Evolutionary conservation across 2,797 vertebrate genomes (phyloP), one percentile per base, ranked within the genome.

Genomic region (Arrhamphus sclerolepis): DNA sequence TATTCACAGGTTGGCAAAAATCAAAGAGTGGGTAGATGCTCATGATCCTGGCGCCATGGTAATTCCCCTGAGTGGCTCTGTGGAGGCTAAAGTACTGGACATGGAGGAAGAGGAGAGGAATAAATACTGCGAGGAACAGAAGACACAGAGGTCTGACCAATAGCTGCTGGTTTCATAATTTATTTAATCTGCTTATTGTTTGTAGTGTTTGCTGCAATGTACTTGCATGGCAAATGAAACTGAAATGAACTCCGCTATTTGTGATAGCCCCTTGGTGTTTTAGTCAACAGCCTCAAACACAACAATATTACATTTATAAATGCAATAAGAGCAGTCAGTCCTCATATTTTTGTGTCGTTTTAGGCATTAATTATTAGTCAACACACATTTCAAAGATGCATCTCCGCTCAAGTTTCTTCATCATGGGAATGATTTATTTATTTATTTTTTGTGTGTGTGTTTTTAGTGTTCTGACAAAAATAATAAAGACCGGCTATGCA

Each of bases 21-120:
- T 99, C 93, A 99, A 98, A 93, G 97, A 99, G 92, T 99, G 98
- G 98, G 95, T 99, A 83, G 97, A 99, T 72, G 92, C 92, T 87
- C 93, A 96, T 78, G 98, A 99, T 91, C 96, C 96, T 31, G 95
- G 96, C 16, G 93, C 98, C 53, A 80, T 98, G 92, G 96, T 99
- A 87, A 98, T 99, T 87, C 98, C 98, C 57, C 90, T 99, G 89
- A 98, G 98, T 89, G 98, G 98, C 67, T 92, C 93, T 66, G 70
- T 98, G 84, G 98, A 99, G 94, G 93, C 91, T 78, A 98, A 96
- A 83, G 92, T 98, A 83, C 92, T 93, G 89, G 98, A 99, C 90
- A 96, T 98, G 96, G 93, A 91, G 73, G 95, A 96, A 79, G 97
- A 98, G 82, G 97, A 98, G 93, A 94, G 86, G 89, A 89, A 91